Percentiles rank a stretch among this genome's conserved stretches.
Evolutionary conservation across 2,888 invertebrate species (phyloP).

Genomic region (Leucozona laternaria): DNA sequence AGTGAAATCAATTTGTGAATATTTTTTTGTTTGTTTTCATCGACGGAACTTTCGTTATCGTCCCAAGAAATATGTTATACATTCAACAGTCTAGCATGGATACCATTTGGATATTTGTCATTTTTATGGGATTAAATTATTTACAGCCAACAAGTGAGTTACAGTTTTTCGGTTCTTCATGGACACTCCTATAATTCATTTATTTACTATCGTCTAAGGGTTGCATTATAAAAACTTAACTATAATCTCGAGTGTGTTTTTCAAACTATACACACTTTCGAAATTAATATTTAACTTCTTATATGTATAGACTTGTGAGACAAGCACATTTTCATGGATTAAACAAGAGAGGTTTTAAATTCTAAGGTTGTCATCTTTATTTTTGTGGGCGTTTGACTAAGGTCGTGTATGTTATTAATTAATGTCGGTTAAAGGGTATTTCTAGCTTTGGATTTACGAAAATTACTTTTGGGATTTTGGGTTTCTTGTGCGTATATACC

Average conservation of each 20-base stretch:
- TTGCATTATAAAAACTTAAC: neutral
- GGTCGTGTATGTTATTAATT: slow-evolving; percentile 1
- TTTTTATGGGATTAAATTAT: slow-evolving; percentile 82
- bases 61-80: neutral
- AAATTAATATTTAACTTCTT: slow-evolving; percentile 5
- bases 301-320: neutral
- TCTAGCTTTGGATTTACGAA: neutral
- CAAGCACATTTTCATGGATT: neutral
- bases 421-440: neutral
- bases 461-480: slow-evolving; percentile 17
- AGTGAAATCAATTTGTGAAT: neutral
- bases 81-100: slow-evolving; percentile 78
- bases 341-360: neutral
- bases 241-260: neutral
- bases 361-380: neutral
- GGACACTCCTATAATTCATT: neutral
- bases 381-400: neutral
- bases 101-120: slow-evolving; percentile 82
- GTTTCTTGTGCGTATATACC: neutral
- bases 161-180: neutral
- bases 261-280: too few species aligned
- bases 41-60: neutral
- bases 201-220: neutral
- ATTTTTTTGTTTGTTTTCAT: neutral
- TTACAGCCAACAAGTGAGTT: slow-evolving; percentile 82